A percentile compares a stretch with the other conserved stretches of the same genome.
Conservation (phyloP, 2,797 vertebrate species). For the Phalloptychus januarius region DNA sequence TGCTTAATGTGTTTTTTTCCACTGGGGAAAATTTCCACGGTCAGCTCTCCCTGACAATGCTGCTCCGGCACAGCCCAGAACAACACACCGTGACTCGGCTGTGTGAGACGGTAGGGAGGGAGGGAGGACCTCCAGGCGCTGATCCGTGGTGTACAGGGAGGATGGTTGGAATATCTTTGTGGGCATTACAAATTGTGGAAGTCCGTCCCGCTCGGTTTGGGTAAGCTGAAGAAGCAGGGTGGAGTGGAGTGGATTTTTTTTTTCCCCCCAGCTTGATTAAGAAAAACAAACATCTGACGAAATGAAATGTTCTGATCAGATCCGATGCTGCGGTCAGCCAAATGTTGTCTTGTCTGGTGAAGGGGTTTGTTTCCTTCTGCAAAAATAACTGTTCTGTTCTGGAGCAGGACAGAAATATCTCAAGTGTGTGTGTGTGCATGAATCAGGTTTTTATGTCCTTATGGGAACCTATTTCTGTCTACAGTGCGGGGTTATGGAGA, state of each 20-base stretch:
- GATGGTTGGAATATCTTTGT: conserved; percentile 47
- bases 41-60: conserved; percentile 63
- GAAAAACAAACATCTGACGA: conserved; percentile 2
- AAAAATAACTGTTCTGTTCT: not conserved
- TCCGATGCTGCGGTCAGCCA: conserved; percentile 13
- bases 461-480: no score
- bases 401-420: conserved; percentile 18
- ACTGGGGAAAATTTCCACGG: conserved; percentile 66
- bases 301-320: conserved; percentile 23
- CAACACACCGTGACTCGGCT: conserved; percentile 70
- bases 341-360: conserved; percentile 11
- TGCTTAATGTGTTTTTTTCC: conserved; percentile 65
- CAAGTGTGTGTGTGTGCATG: no score
- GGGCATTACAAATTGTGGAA: conserved; percentile 58
- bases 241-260: conserved; percentile 37
- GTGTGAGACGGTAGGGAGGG: conserved; percentile 4
- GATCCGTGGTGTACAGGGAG: conserved; percentile 51
- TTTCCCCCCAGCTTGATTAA: conserved; percentile 34
- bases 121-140: conserved; percentile 61
- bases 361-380: conserved; percentile 4
- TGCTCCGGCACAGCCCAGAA: conserved; percentile 48
- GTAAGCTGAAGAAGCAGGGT: conserved; percentile 40
- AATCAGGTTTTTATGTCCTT: no score
- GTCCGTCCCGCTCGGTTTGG: conserved; percentile 47
- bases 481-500: no score